Evolutionary conservation across 1,140 invertebrate species (phyloP).

Genomic region (Drosophila nigromelanica): DNA sequence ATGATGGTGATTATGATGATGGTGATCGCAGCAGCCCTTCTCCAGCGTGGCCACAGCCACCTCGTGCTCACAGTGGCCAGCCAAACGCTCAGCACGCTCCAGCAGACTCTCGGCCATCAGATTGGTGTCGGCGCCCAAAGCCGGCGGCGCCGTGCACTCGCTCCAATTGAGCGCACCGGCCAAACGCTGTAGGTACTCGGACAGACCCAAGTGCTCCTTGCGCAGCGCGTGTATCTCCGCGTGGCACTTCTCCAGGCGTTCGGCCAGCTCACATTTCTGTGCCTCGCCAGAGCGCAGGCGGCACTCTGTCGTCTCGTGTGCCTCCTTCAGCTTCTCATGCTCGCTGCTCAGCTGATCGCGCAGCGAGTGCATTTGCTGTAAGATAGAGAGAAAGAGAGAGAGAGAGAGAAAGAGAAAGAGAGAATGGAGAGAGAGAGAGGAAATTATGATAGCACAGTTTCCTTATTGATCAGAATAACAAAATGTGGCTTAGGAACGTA

Average conservation of each 20-base stretch:
- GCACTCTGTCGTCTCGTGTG: conserved; percentile 86
- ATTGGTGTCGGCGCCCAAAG: conserved; percentile 90
- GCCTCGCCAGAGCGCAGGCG: conserved; percentile 88
- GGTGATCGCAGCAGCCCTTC: conserved; percentile 62
- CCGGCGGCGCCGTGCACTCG: conserved; percentile 74
- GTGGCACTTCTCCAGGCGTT: conserved; percentile 89
- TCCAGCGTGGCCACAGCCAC: conserved; percentile 40
- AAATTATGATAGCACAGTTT: too few relatives aligned
- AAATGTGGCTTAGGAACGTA: too few relatives aligned
- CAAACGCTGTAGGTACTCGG: conserved; percentile 86
- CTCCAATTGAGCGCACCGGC: conserved; percentile 85
- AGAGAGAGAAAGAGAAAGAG: not conserved
- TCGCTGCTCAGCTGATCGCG: conserved; percentile 88
- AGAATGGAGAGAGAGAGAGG: too few relatives aligned
- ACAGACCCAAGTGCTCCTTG: conserved; percentile 75
- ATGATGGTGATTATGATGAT: conserved; percentile 39
- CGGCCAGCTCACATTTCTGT: conserved; percentile 87
- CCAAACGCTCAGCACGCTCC: conserved; percentile 90
- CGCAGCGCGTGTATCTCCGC: conserved; percentile 86
- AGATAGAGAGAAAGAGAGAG: too few relatives aligned
- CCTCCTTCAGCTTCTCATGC: conserved; percentile 87
- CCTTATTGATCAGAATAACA: too few relatives aligned
- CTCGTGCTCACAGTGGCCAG: conserved; percentile 87
- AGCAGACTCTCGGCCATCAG: conserved; percentile 91
- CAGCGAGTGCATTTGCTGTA: conserved; percentile 88